These are phyloP conservation scores for Meda fulgida DNA, from an alignment of 2,797 vertebrate genomes.

Conservation along the genomic window DNA sequence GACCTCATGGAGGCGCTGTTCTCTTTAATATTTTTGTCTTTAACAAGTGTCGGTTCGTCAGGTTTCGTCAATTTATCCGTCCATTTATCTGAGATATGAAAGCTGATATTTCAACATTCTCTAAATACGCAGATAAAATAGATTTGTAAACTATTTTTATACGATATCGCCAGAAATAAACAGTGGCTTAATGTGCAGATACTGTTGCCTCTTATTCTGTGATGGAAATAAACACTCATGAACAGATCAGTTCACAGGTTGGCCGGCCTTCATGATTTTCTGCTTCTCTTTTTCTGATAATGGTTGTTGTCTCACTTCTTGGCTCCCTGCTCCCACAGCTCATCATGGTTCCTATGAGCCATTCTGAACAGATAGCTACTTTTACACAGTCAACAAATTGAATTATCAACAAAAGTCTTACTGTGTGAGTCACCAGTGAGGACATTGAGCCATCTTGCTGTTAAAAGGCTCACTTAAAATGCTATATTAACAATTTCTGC, in stretches of 20 bases:
- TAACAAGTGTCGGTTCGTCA: too few relatives aligned
- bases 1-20: constrained; percentile 22
- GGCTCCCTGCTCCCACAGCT: neutral
- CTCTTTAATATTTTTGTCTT: too few relatives aligned
- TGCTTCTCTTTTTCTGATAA: neutral
- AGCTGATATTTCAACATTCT: neutral
- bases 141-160: neutral
- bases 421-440: neutral
- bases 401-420: neutral
- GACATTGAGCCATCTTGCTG: neutral
- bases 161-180: neutral
- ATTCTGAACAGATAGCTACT: neutral
- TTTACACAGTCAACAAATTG: neutral
- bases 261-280: neutral
- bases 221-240: neutral
- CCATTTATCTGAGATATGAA: neutral
- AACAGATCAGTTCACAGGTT: neutral
- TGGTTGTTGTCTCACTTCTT: neutral
- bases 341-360: neutral
- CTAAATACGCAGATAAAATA: neutral
- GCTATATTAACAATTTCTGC: neutral
- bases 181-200: neutral
- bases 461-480: neutral
- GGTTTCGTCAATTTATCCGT: neutral
- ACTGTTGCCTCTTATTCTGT: neutral